phyloP scores from a whole-genome alignment of 2,113 vertebrate species.

The Pedetes capensis region DNA sequence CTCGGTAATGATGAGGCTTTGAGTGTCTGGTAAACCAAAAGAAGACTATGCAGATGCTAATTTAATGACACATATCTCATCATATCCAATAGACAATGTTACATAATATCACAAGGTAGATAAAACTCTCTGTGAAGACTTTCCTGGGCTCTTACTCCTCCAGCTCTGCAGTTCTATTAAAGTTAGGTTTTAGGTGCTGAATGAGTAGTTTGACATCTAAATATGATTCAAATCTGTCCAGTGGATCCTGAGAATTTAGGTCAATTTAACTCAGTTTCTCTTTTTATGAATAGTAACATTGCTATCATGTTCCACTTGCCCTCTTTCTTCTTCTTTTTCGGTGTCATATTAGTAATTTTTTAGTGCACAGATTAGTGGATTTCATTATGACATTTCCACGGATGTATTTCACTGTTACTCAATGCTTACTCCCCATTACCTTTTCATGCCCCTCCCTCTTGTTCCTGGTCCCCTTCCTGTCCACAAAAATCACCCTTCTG shows the following conservation, averaged over 20 bases:
- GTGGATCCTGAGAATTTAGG: neutral
- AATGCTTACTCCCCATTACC: no score
- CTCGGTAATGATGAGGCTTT: neutral
- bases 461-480: no score
- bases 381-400: no score
- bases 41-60: neutral
- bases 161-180: neutral
- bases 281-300: neutral
- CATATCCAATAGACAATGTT: neutral
- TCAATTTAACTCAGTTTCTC: constrained; percentile 13
- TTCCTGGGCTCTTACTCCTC: neutral
- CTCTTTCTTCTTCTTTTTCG: neutral
- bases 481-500: no score
- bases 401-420: no score
- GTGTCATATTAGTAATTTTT: no score
- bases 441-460: no score
- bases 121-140: neutral
- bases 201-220: neutral
- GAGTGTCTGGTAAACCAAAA: neutral
- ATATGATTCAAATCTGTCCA: neutral
- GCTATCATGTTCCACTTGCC: neutral
- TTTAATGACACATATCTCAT: neutral
- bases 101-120: neutral
- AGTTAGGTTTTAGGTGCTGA: neutral
- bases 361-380: no score